Percentiles rank a stretch among this genome's conserved stretches.
phyloP scores from a whole-genome alignment of 2,113 vertebrate species.

The Pholis gunnellus region DNA sequence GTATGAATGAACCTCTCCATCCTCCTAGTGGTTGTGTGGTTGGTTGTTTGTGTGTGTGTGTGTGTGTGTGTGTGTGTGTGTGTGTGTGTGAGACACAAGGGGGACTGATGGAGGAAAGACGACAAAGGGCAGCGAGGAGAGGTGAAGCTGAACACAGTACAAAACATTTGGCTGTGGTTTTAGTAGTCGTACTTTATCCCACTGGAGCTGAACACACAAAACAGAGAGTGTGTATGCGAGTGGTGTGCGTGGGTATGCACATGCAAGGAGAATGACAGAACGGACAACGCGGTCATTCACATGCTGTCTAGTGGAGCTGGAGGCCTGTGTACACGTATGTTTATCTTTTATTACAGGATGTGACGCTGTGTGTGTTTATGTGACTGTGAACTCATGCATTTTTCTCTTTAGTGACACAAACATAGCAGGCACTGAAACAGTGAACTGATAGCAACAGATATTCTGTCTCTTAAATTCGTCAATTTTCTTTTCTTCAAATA shows the following conservation, averaged over 20 bases:
- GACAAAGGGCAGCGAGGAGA: background rate
- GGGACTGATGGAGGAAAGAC: conserved; percentile 8
- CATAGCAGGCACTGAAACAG: conserved; percentile 81
- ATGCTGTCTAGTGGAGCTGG: conserved; percentile 71
- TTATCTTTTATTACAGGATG: conserved; percentile 19
- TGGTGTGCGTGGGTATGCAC: conserved; percentile 22
- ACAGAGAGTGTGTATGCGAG: background rate
- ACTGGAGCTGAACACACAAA: conserved; percentile 34
- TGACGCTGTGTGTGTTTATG: conserved; percentile 11
- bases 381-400: conserved; percentile 65
- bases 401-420: conserved; percentile 77
- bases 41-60: background rate
- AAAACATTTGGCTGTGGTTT: conserved; percentile 43
- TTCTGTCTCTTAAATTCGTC: conserved; percentile 66
- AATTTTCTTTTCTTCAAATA: conserved; percentile 38
- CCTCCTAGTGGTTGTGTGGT: background rate
- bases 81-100: background rate
- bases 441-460: conserved; percentile 79
- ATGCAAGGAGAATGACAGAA: conserved; percentile 49
- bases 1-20: conserved; percentile 21
- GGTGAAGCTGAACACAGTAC: conserved; percentile 26
- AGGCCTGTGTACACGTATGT: conserved; percentile 14
- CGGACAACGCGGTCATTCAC: conserved; percentile 68
- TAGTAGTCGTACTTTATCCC: conserved; percentile 40
- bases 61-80: background rate